Conservation (phyloP, 2,888 invertebrate genomes). For the Phengaris alcon region DNA sequence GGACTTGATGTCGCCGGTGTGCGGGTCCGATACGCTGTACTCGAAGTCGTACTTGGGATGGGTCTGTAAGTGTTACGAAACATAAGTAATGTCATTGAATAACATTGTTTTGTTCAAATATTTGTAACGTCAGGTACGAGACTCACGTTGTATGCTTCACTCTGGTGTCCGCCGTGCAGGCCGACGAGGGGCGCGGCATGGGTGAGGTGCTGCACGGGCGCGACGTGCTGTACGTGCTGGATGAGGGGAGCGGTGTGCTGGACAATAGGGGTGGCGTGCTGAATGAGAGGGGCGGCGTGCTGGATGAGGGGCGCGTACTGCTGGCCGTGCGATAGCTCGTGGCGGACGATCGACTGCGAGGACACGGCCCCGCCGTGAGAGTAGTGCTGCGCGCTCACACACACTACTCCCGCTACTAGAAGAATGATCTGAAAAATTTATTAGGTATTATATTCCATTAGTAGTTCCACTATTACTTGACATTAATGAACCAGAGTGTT, state of each 20-base stretch:
- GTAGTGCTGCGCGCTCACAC: conserved; percentile 48
- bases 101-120: neutral
- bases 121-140: neutral
- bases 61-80: conserved; percentile 45
- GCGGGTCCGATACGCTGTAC: conserved; percentile 74
- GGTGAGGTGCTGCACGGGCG: conserved; percentile 26
- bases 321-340: conserved; percentile 37
- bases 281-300: conserved; percentile 42
- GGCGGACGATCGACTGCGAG: conserved; percentile 41
- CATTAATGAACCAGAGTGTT: neutral
- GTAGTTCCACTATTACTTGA: neutral
- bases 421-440: conserved; percentile 33
- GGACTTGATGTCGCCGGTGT: conserved; percentile 80
- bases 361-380: conserved; percentile 37
- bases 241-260: conserved; percentile 32
- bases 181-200: conserved; percentile 36
- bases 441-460: neutral
- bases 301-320: conserved; percentile 32
- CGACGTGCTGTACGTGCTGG: conserved; percentile 25
- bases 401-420: conserved; percentile 38
- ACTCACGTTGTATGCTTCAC: conserved; percentile 55
- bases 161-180: conserved; percentile 36
- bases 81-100: conserved; percentile 44
- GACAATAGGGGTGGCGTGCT: conserved; percentile 39
- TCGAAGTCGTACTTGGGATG: conserved; percentile 77